Percentiles rank a stretch among this genome's conserved stretches.
Evolutionary conservation across 2,797 vertebrate genomes (phyloP).

Genomic region (Ptychobarbus kaznakovi): DNA sequence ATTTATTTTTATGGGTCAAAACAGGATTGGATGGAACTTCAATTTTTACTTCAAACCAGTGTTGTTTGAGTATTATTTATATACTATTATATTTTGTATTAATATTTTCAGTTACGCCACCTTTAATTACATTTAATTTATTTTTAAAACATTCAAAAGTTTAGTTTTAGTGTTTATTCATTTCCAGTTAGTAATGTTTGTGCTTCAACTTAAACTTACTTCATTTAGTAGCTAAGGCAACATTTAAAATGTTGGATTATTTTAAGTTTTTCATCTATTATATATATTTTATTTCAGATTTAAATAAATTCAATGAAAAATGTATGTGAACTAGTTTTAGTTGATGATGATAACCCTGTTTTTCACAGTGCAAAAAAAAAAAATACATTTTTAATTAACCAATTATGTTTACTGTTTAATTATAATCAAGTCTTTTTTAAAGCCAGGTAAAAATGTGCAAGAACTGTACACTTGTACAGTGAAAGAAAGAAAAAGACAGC

Average conservation of each 20-base stretch:
- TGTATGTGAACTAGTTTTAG: background rate
- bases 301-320: background rate
- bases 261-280: background rate
- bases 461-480: background rate
- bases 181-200: background rate
- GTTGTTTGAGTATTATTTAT: too few species aligned
- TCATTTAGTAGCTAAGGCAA: background rate
- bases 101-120: background rate
- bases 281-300: background rate
- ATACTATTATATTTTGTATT: too few species aligned
- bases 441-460: background rate
- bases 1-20: background rate
- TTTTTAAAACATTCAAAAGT: background rate
- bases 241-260: background rate
- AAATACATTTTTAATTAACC: background rate
- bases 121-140: background rate
- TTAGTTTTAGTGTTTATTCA: background rate
- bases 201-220: too few species aligned
- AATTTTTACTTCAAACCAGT: too few species aligned
- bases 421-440: background rate
- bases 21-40: too few species aligned
- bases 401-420: background rate
- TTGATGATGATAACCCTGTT: background rate
- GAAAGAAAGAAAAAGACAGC: slow-evolving; percentile 1
- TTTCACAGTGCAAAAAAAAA: background rate